These are phyloP conservation scores for Rhadinocentrus ornatus DNA, from an alignment of 2,797 vertebrate genomes.

Conservation along the genomic window DNA sequence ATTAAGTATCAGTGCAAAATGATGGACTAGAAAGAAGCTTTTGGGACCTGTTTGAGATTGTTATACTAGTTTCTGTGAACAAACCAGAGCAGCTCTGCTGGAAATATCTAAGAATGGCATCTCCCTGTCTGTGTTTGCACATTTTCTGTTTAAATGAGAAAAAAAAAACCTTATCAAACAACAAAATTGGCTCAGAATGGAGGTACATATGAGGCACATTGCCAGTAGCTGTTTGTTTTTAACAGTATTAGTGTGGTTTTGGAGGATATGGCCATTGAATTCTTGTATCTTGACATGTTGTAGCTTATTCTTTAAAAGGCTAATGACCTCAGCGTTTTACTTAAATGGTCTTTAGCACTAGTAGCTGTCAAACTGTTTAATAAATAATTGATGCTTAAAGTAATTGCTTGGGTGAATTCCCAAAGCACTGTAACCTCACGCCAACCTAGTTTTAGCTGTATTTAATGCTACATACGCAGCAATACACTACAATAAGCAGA, in stretches of 20 bases:
- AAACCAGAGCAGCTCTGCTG: conserved; percentile 35
- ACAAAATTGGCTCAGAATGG: conserved; percentile 32
- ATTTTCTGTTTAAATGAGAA: conserved; percentile 36
- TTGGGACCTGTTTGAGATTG: conserved; percentile 46
- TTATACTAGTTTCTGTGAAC: conserved; percentile 41
- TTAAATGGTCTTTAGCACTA: conserved; percentile 62
- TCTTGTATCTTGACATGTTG: conserved; percentile 59
- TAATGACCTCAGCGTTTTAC: conserved; percentile 70
- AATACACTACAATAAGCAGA: too few species aligned
- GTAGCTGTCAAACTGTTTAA: conserved; percentile 71
- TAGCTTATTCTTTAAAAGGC: conserved; percentile 55
- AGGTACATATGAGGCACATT: conserved; percentile 24
- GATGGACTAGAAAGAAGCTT: conserved; percentile 29
- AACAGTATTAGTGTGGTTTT: conserved; percentile 58
- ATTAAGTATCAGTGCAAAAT: conserved; percentile 40
- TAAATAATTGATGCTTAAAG: conserved; percentile 70
- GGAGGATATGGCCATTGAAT: conserved; percentile 63
- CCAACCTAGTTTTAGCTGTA: conserved; percentile 48
- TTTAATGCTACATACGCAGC: conserved; percentile 61
- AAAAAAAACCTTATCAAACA: conserved; percentile 36
- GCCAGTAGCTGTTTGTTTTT: conserved; percentile 69
- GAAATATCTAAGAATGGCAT: conserved; percentile 30
- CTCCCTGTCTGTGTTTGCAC: conserved; percentile 9
- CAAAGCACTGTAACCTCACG: conserved; percentile 60
- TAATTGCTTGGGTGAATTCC: conserved; percentile 74